phyloP scores from a whole-genome alignment of 2,797 vertebrate species.

The Malacoraja senta region DNA sequence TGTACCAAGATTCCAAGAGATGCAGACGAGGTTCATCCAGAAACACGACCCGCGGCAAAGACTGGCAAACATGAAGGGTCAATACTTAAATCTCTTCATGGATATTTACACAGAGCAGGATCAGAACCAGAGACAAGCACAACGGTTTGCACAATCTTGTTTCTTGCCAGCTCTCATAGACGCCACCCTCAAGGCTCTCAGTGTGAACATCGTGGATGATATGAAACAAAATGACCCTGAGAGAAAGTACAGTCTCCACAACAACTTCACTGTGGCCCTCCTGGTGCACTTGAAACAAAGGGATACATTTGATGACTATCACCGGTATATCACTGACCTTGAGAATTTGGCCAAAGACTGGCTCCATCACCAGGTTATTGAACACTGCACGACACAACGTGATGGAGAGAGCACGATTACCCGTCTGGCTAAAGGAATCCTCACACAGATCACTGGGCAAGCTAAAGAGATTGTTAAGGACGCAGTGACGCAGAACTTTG shows the following conservation, averaged over 20 bases:
- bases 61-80: background rate
- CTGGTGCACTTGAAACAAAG: background rate
- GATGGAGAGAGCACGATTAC: background rate
- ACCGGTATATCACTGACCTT: background rate
- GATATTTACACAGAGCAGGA: constrained; percentile 19
- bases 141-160: background rate
- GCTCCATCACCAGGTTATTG: background rate
- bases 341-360: constrained; percentile 1
- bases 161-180: background rate
- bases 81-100: background rate
- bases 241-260: background rate
- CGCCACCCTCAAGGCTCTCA: background rate
- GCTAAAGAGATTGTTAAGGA: background rate
- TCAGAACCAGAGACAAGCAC: background rate
- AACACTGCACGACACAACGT: background rate
- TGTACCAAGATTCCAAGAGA: background rate
- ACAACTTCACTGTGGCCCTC: constrained; percentile 22
- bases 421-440: constrained; percentile 1
- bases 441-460: background rate
- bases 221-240: background rate
- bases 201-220: background rate
- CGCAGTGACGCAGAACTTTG: background rate
- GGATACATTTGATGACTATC: background rate
- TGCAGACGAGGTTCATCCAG: background rate
- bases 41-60: background rate